Base-by-base conservation (phyloP, 2,113 vertebrate genomes). In the Orthochromis indermauri region DNA sequence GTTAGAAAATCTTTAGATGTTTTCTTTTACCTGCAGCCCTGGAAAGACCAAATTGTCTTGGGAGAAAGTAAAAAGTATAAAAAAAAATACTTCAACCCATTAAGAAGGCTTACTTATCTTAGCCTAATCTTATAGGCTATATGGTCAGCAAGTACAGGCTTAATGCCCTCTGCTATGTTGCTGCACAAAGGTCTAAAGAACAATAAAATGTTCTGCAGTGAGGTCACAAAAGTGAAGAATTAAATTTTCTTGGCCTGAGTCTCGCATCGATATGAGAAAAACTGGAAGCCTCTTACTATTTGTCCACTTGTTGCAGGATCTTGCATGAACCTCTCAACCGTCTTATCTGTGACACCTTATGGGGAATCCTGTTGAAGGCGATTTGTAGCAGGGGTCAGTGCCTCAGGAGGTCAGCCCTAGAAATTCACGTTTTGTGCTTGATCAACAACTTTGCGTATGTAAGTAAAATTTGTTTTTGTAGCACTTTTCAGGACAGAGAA, bases 101-200 rank as follows among this genome's bases (percentile, higher is more conserved):
- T 73, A 73, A 45, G 40, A 45, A 45, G 4, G 21, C 37, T 73
- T 42, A 26, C n/a, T 24, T 45, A 1, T 71, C 66, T 42, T 42
- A 24, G 66, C 37, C 12, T 71, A 73, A 73, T 7, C 68, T 45
- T 45, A 45, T 45, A 1, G 1, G 68, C 21, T 26, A 73, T 73
- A 73, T 0, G 4, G 40, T 19, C 28, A 63, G 10, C 28, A 63
- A 33, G 59, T 33, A 19, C 57, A 61, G 28, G 9, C 57, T 33
- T 61, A 61, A 0, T 33, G 16, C 28, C 9, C 59, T 63, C 28
- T 63, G 28, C 16, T 63, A 19, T 63, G 28, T 7, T 9, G 59
- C 59, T 63, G 28, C 17, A 63, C 9, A 33, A 63, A 63, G 28
- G 59, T 73, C 68, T 73, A 73, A 73, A 73, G 21, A 73, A 73